Base-by-base conservation (phyloP, 1,140 invertebrate species). In the Venturia canescens region DNA sequence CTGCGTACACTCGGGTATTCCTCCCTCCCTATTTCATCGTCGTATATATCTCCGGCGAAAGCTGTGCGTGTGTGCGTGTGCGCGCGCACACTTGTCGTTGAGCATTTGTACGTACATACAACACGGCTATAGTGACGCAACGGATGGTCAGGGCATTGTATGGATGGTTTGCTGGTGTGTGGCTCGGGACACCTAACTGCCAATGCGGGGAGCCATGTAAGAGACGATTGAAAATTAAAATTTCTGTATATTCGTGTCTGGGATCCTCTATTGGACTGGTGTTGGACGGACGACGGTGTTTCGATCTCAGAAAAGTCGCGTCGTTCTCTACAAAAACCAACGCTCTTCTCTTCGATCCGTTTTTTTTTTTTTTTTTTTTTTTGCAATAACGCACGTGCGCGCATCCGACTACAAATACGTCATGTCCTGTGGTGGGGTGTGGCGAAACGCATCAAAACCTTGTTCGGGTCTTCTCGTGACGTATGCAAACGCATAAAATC, bases 401-500 rank as follows among this genome's bases (percentile, higher is more conserved):
- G 76, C 53, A 60, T 66, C 18, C 48, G 69, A 27, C 7, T 9
- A 76, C 29, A 18, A 34, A 76, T 76, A 60, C 72, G 31, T 53
- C 18, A 69, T 63, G 72, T 60, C 53, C 23, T 34, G 31, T 70
- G 66, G 29, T 67, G 83, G 84, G 84, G 85, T 86, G 85, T 86
- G 85, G 85, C 85, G 83, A 70, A 23, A 78, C 29, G 26, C 63
- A 79, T 18, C 44, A 48, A 74, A 48, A 74, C 13, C 71, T 53
- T 15, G 15, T 48, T 26, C 38, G 26, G 67, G 76, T 50, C 69
- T 76, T 53, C 38, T 5, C 38, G 78, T 86, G 85, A 86, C 84
- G 83, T 85, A 83, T 50, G 84, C 81, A 60, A 79, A 26, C 34
- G 67, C 26, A 23, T 23, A 27, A 27, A 63, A 23, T 63, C 11